phyloP scores from a whole-genome alignment of 2,888 invertebrate genomes.

The Timema cristinae region DNA sequence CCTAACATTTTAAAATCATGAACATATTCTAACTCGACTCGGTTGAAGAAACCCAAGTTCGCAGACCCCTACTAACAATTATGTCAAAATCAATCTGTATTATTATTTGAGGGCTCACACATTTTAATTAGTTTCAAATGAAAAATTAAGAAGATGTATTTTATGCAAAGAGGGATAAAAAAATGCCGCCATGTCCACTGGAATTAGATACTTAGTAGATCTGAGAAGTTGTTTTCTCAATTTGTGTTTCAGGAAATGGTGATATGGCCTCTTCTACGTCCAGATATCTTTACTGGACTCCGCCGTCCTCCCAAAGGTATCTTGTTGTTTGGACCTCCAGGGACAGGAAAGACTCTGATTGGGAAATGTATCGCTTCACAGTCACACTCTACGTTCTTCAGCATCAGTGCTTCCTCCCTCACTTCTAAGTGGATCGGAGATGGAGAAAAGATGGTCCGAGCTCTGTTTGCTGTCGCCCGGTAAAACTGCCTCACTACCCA shows the following conservation, averaged over 20 bases:
- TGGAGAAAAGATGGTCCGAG: constrained; percentile 95
- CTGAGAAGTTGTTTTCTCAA: no score
- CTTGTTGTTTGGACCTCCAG: constrained; percentile 93
- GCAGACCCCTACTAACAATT: no score
- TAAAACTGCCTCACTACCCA: not conserved
- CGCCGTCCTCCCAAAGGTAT: constrained; percentile 92
- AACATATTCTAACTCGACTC: no score
- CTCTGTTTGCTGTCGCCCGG: constrained; percentile 83
- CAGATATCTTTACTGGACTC: constrained; percentile 92
- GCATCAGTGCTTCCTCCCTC: constrained; percentile 89
- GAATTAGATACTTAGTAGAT: no score
- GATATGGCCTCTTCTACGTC: constrained; percentile 89
- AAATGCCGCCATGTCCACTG: no score
- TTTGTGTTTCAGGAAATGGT: constrained; percentile 73
- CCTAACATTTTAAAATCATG: no score
- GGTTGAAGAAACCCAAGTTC: no score
- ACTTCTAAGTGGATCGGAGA: constrained; percentile 98
- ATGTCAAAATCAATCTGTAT: no score
- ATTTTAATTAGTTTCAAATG: no score
- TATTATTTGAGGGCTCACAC: no score
- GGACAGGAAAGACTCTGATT: constrained; percentile 96
- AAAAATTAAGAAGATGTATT: no score
- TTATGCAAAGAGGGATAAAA: no score
- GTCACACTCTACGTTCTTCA: constrained; percentile 93
- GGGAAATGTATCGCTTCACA: constrained; percentile 96